Base-by-base conservation (phyloP, 2,797 vertebrate species). In the Naso thynnoides region DNA sequence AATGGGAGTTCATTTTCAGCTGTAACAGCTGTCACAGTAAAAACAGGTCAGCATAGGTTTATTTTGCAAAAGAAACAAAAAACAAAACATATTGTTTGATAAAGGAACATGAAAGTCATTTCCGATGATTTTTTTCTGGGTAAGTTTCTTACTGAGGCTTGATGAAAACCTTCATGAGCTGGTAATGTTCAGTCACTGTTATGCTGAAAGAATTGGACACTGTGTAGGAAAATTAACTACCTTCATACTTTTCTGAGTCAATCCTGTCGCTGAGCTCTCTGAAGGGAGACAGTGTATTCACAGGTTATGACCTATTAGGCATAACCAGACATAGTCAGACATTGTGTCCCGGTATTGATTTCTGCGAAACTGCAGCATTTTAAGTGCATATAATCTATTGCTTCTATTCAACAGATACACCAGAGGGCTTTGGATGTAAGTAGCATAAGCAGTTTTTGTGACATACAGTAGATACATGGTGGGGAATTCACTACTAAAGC, bases 321-420 rank as follows among this genome's bases (percentile, higher is more conserved):
- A n/a, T n/a, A n/a, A n/a, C n/a, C n/a, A n/a, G n/a, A n/a, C n/a
- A n/a, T n/a, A n/a, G n/a, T n/a, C n/a, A n/a, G n/a, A n/a, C n/a
- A n/a, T n/a, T n/a, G n/a, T n/a, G n/a, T n/a, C n/a, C n/a, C n/a
- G n/a, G n/a, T n/a, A 77, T 70, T 33, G 70, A 78, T 81, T 70
- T 58, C 5, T 55, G 62, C 36, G 55, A 67, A 54, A 55, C 54
- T 36, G 47, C 15, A 13, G 36, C 57, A 66, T 39, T 26, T 57
- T 16, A 33, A 56, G 42, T 60, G 45, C 48, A 23, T 23, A 24
- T 2, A 18, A 42, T 41, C 0, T 38, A 31, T 54, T 31, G 15
- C 0, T 3, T 48, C 0, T 18, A 29, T 58, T 59, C 21, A 41
- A 6, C 27, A 44, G 26, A n/a, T 54, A 14, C 29, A 53, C 13